These are phyloP conservation scores for Pteropus rufus DNA, from an alignment of 2,797 vertebrate species.

Conservation along the genomic window DNA sequence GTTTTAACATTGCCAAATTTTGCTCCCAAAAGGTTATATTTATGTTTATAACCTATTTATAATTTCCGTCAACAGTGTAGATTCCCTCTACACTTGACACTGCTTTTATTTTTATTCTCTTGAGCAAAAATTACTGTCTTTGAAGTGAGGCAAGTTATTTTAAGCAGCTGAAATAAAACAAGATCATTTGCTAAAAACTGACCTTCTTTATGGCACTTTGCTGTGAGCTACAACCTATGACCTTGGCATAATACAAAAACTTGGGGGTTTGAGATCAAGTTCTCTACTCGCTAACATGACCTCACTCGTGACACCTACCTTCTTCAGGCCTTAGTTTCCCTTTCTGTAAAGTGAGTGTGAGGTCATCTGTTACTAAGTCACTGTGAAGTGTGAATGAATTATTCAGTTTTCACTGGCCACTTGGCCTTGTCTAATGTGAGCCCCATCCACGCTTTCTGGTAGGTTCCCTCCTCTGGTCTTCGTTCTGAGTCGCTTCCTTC, in stretches of 20 bases:
- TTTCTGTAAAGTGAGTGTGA: neutral
- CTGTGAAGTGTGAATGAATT: neutral
- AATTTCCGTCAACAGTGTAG: neutral
- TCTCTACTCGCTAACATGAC: neutral
- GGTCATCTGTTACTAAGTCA: neutral
- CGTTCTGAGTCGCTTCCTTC: neutral
- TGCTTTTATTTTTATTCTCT: neutral
- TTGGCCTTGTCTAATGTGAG: neutral
- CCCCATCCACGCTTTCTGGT: fast-evolving
- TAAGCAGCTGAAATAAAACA: neutral
- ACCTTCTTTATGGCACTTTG: neutral
- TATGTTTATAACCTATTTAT: neutral
- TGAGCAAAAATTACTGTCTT: neutral
- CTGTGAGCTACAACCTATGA: neutral
- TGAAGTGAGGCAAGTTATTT: constrained; percentile 6
- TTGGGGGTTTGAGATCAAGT: neutral
- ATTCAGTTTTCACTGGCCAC: neutral
- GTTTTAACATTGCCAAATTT: neutral
- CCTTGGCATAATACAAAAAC: neutral
- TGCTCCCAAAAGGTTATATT: neutral
- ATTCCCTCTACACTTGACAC: neutral
- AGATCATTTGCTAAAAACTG: neutral
- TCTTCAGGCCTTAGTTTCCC: neutral
- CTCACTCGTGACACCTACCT: neutral
- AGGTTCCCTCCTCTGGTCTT: neutral